Percentiles rank a stretch among this genome's conserved stretches.
These are phyloP conservation scores for Zaprionus nigranus DNA, from an alignment of 1,140 invertebrate species.

Conservation along the genomic window DNA sequence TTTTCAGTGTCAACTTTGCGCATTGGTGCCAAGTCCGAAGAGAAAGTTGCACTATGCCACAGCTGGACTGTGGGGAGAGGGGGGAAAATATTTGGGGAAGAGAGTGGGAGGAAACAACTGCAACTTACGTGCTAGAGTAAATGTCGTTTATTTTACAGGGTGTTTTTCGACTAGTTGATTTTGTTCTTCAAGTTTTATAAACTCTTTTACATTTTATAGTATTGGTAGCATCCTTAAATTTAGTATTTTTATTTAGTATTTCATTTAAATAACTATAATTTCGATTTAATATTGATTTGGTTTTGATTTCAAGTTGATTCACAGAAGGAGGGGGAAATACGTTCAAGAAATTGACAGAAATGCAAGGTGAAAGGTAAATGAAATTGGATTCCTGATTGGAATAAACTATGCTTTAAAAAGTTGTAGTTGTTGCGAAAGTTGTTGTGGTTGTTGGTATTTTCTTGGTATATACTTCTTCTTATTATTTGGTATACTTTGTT, in stretches of 20 bases:
- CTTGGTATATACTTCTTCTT: not conserved
- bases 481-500: slow-evolving; percentile 27
- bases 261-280: slow-evolving; percentile 9
- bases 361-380: no score
- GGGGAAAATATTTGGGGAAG: no score
- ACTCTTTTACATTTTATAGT: slow-evolving; percentile 53
- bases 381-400: slow-evolving; percentile 19
- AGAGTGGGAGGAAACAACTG: slow-evolving; percentile 4
- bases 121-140: slow-evolving; percentile 70
- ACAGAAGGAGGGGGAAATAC: slow-evolving; percentile 2
- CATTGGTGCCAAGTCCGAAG: no score
- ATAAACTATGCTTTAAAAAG: slow-evolving; percentile 5
- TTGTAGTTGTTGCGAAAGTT: not conserved
- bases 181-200: slow-evolving; percentile 67
- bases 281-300: slow-evolving; percentile 26
- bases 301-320: slow-evolving; percentile 29
- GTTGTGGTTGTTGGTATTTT: slow-evolving; percentile 10
- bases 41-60: not conserved
- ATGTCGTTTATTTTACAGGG: slow-evolving; percentile 68
- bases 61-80: not conserved
- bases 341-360: slow-evolving; percentile 2
- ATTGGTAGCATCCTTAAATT: slow-evolving; percentile 48
- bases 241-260: slow-evolving; percentile 21
- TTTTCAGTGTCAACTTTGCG: slow-evolving; percentile 11
- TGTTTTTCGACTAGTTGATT: slow-evolving; percentile 26